Evolutionary conservation across 2,888 invertebrate genomes (phyloP).

Genomic region (Adineta ricciae): DNA sequence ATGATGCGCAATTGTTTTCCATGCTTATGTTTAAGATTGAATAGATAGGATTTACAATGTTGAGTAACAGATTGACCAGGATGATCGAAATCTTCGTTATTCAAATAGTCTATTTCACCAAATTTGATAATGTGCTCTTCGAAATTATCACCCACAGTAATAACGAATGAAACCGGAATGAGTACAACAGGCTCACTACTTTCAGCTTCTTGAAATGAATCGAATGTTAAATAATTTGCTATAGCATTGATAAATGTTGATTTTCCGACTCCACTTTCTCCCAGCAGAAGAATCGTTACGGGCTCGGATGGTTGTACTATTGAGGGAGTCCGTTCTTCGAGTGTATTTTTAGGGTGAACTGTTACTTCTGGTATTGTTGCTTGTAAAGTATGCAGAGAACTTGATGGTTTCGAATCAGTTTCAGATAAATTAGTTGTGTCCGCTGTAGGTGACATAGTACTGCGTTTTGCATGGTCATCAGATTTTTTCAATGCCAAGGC

Average conservation of each 20-base stretch:
- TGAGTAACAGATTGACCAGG: neutral
- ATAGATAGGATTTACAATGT: neutral
- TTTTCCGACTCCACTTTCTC: neutral
- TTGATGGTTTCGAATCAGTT: no score
- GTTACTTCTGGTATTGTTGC: no score
- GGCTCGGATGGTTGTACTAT: neutral
- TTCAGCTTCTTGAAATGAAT: neutral
- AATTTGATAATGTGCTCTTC: neutral
- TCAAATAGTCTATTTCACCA: neutral
- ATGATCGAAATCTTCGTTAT: neutral
- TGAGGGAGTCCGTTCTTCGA: neutral
- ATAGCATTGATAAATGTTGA: neutral
- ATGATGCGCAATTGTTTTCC: neutral
- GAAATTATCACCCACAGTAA: neutral
- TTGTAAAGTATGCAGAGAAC: no score
- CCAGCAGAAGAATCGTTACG: neutral
- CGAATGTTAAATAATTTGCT: neutral
- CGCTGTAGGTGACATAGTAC: no score
- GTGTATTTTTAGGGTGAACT: no score
- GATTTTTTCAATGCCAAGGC: no score
- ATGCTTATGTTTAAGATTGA: neutral
- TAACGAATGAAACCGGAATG: neutral
- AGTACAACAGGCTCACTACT: neutral
- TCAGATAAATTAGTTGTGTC: no score
- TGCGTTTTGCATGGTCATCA: no score